Evolutionary conservation across 1,140 invertebrate genomes (phyloP).

Genomic region (Cataglyphis hispanica): DNA sequence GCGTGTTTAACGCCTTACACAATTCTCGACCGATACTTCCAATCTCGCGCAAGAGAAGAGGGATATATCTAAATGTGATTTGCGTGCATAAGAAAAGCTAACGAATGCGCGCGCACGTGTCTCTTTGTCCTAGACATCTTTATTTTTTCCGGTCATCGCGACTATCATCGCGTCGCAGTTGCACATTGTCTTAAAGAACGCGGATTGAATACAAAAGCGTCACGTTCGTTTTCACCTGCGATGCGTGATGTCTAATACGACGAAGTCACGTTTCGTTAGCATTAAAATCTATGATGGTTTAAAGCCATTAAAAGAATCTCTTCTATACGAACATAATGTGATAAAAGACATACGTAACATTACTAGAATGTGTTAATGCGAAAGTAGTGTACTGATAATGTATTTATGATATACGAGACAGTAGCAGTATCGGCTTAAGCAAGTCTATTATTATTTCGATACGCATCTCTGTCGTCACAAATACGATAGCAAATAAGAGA

Average conservation of each 20-base stretch:
- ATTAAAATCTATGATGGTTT: not conserved
- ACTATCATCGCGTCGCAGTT: not conserved
- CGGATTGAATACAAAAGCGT: not conserved
- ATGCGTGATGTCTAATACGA: not conserved
- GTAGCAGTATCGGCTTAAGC: not conserved
- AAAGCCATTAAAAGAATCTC: not conserved
- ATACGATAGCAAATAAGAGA: not conserved
- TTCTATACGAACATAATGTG: no score
- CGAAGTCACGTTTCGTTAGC: not conserved
- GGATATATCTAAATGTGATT: conserved; percentile 27
- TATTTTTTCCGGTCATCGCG: conserved; percentile 51
- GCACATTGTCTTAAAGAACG: not conserved
- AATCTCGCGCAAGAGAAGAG: not conserved
- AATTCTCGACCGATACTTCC: conserved; percentile 33
- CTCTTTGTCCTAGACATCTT: conserved; percentile 61
- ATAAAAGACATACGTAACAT: not conserved
- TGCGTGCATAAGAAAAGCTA: conserved; percentile 38
- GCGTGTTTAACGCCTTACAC: conserved; percentile 27
- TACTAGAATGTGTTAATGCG: not conserved
- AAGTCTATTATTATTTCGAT: conserved; percentile 2
- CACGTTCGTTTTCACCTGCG: not conserved
- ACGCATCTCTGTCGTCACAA: not conserved
- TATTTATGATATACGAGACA: not conserved
- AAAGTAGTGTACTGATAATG: not conserved
- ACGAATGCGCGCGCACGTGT: not conserved